Evolutionary conservation across 2,888 invertebrate genomes (phyloP), one percentile per base, ranked within the genome.

Genomic region (Bombylius discolor): DNA sequence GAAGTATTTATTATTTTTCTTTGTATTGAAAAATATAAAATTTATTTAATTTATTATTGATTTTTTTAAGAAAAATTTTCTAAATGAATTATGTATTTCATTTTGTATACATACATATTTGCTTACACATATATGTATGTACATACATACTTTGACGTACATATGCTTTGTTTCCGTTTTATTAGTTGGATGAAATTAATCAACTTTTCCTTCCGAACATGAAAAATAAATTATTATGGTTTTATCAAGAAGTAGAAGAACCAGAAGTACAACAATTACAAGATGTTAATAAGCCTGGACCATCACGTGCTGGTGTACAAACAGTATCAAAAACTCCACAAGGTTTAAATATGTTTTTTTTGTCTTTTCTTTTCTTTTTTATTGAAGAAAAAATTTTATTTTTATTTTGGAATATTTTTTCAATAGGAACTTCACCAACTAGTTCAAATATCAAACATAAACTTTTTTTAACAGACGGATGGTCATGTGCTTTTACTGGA

Each of bases 171-270:
- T 4, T 44, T 44, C 4, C 11, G 23, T 23, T 36, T 36, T 73
- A 5, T 66, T 36, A 87, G 88, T 76, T 91, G 66, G 91, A 91
- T 70, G 90, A 90, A 71, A 89, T 92, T 66, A 90, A 90, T 72
- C 87, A 89, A 68, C 77, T 92, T 1, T 91, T 91, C 68, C 76
- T 89, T 36, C 89, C 91, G 0, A 87, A 89, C 67, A 87, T 88
- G 85, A 82, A 85, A 64, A 85, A 86, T 63, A 89, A 89, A 64
- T 78, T 92, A 39, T 79, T 92, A 63, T 90, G 91, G 89, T 92
- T 88, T 71, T 91, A 89, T 68, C 92, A 92, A 75, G 89, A 90
- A 59, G 83, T 87, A 51, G 86, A 87, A 62, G 89, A 89, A 64
- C 76, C 79, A 1, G 83, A 84, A 50, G 68, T 70, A 12, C 66